Base-by-base conservation (phyloP, 1,140 invertebrate genomes). In the Lasaia peninsularis region DNA sequence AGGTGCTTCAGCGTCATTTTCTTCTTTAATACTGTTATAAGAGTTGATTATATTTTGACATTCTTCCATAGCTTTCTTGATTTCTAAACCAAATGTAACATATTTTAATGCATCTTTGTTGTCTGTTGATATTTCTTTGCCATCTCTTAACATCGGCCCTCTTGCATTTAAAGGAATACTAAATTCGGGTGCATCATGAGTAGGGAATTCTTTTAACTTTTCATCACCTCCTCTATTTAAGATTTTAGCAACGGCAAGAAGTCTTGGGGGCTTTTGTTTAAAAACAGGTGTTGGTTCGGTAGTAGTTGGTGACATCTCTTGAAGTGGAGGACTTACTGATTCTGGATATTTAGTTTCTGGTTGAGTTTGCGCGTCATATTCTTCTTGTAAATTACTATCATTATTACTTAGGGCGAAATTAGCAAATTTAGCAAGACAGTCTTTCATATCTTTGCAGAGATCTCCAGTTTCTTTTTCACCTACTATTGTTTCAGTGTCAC, bases 1-100 rank as follows among this genome's bases (percentile, higher is more conserved):
- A 8, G 73, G 71, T 0, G 67, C 75, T 0, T 78, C 73, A 2
- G 56, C 20, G 0, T 58, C 51, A 1, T 77, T 73, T 0, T 58
- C 65, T 6, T 75, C 73, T 8, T 71, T 68, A 0, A 78, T 74
- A 32, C 72, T 78, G 24, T 80, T 82, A n/a, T 82, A 86, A 0
- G 83, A 84, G 52, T 86, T 84, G 4, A 88, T 86, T 24, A 88
- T 86, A 61, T 86, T 84, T 58, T 86, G 81, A 57, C 83, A 88
- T 44, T 86, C 83, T 50, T 86, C 86, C 76, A 88, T 85, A 3
- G 86, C 83, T 60, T 82, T 85, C 55, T 88, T 88, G 18, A 88
- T 86, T 68, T 86, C 82, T 20, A 86, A 32, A 1, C 83, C 83
- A 14, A 84, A 86, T 0, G 76, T 80, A 0, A 85, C 78, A 52